Conservation (phyloP, 2,888 invertebrate species). For the Caenorhabditis drosophilae region DNA sequence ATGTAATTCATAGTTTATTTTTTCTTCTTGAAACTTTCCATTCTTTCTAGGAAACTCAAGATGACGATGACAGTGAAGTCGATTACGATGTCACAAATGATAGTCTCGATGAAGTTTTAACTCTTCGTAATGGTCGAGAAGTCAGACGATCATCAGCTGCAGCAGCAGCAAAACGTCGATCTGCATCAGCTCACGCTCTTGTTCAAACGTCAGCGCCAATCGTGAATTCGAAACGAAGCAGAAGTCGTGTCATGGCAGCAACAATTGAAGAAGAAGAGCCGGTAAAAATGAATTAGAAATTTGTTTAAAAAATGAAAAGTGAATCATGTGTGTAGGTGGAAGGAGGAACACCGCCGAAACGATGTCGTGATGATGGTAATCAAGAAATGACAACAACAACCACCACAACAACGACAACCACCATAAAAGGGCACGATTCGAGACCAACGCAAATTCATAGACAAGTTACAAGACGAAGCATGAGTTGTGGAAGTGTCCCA, state of each 20-base stretch:
- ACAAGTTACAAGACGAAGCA: constrained; percentile 20
- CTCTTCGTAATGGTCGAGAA: constrained; percentile 23
- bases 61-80: constrained; percentile 41
- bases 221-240: constrained; percentile 30
- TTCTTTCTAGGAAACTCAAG: constrained; percentile 15
- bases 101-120: constrained; percentile 31
- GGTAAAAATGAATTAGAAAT: no score
- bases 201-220: constrained; percentile 2
- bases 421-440: constrained; percentile 3
- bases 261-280: constrained; percentile 37
- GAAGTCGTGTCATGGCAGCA: constrained; percentile 31
- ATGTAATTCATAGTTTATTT: constrained; percentile 1
- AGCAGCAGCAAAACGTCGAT: constrained; percentile 11
- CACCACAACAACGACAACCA: constrained; percentile 31
- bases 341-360: constrained; percentile 31
- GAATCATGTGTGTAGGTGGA: no score
- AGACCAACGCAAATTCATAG: constrained; percentile 8
- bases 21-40: background rate
- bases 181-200: constrained; percentile 17
- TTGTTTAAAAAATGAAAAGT: no score
- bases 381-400: constrained; percentile 24
- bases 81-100: constrained; percentile 50
- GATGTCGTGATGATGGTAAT: constrained; percentile 21
- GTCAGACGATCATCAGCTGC: constrained; percentile 21
- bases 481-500: constrained; percentile 27